Evolutionary conservation across 2,797 vertebrate species (phyloP), one percentile per base, ranked within the genome.

Genomic region (Acipenser transmontanus): DNA sequence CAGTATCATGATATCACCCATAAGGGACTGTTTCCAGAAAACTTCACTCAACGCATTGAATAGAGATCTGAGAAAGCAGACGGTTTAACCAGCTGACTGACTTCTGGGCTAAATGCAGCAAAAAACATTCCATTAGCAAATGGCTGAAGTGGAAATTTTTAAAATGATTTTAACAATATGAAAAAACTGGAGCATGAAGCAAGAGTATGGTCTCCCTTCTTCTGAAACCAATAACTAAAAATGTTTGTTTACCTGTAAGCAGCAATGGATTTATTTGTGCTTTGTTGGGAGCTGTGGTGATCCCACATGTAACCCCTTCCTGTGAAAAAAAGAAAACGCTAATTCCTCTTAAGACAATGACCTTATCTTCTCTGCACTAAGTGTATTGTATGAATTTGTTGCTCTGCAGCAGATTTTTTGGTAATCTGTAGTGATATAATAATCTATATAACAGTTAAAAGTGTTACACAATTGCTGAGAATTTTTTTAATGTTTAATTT

Each of bases 21-120:
- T 9, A 93, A 91, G 86, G 97, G 96, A 90, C 92, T 99, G 70
- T 98, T 99, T 79, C 97, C 97, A 69, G 95, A 97, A 74, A 99
- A 98, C 81, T 99, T 98, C 71, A 95, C 87, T 1, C 88, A 87
- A 66, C 92, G 72, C 66, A 70, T 96, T 81, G 88, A 93, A 56
- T 98, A 91, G 85, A 7, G 1, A 1, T 50, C 50, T 50, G 62
- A 66, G 52, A 34, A 20, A 71, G 51, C 73, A 70, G n/a, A 63
- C 78, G 74, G 74, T 65, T 79, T 66, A 61, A 65, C 54, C 64
- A 72, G 71, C 77, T 80, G 76, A 70, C 79, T 81, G 73, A 79
- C 67, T 72, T 82, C 75, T 80, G 81, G 69, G 69, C 69, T 81
- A 80, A 80, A 85, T 77, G 71, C 76, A 83, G 81, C 83, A 65